Evolutionary conservation across 2,797 vertebrate species (phyloP), one percentile per base, ranked within the genome.

Genomic region (Poecilia wingei): DNA sequence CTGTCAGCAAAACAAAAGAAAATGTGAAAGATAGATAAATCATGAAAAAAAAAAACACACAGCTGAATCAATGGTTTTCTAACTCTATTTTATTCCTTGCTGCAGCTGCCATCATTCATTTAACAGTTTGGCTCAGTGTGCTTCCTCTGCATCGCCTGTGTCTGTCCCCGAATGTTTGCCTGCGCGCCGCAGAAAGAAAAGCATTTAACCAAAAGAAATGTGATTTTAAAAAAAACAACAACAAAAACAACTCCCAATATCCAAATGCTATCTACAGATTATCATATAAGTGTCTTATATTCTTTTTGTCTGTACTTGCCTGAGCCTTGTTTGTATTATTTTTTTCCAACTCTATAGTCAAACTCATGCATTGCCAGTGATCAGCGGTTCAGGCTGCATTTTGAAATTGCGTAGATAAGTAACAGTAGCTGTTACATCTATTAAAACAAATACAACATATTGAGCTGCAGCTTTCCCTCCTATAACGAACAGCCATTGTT

Each of bases 61-160:
- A 74, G 47, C 80, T 85, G 74, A 82, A 82, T 86, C 82, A 45
- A 82, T 47, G 49, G 10, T 83, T 87, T 46, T 79, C 75, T 25
- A 75, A 78, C 72, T 85, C 31, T 80, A 12, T 74, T 80, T 86
- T 69, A 49, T 46, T 81, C 61, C 36, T n/a, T 70, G 75, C 57
- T 81, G 64, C 82, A 81, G 78, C 85, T 81, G 78, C 66, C 76
- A 78, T 76, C 68, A 64, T 70, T 88, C 79, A 81, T 82, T 80
- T 82, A 87, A 81, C 76, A 81, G 43, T 84, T 71, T 77, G 31
- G 47, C 45, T 83, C 72, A 16, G n/a, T 4, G 0, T 70, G 51
- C 73, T 80, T 77, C 47, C 71, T 76, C 46, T 22, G 3, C 69
- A 75, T 14, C 39, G 72, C 72, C 33, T 47, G n/a, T 75, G 53